These are phyloP conservation scores for Teleogryllus occipitalis DNA, from an alignment of 1,140 invertebrate species.

Conservation along the genomic window DNA sequence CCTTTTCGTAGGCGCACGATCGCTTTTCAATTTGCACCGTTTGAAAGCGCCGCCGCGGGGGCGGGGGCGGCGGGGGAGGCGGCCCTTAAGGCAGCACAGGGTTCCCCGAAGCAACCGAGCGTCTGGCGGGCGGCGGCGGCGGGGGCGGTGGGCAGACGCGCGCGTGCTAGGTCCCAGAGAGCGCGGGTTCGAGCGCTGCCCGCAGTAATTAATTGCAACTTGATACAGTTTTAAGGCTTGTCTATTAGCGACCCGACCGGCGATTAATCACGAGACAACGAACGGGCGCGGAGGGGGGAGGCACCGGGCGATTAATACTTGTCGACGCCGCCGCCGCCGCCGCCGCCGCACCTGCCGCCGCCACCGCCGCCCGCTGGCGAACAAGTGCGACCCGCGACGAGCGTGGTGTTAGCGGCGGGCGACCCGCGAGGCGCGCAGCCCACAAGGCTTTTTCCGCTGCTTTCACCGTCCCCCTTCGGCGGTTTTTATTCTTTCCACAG, in stretches of 20 bases:
- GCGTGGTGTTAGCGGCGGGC: too few relatives aligned
- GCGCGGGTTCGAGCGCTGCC: background rate
- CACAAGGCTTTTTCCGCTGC: too few relatives aligned
- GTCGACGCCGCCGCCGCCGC: background rate
- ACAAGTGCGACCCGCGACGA: background rate
- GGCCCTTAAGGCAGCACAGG: too few relatives aligned
- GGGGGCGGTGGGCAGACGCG: background rate
- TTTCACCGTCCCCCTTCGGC: too few relatives aligned
- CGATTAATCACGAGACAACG: background rate
- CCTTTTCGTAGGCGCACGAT: too few relatives aligned
- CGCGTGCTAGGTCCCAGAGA: background rate
- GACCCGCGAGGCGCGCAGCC: too few relatives aligned
- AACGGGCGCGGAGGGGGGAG: background rate
- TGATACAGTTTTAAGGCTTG: conserved; percentile 4
- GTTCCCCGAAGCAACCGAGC: background rate
- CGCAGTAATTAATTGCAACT: background rate
- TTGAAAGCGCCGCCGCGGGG: too few relatives aligned
- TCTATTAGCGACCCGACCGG: background rate
- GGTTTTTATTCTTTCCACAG: too few relatives aligned
- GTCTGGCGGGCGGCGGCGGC: background rate
- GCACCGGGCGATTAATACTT: background rate
- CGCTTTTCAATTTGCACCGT: too few relatives aligned
- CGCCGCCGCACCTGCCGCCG: too few relatives aligned
- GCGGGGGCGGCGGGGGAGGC: too few relatives aligned
- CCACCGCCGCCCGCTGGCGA: background rate